These are phyloP conservation scores for Nothoprocta perdicaria DNA, from an alignment of 2,113 vertebrate genomes.

Conservation along the genomic window DNA sequence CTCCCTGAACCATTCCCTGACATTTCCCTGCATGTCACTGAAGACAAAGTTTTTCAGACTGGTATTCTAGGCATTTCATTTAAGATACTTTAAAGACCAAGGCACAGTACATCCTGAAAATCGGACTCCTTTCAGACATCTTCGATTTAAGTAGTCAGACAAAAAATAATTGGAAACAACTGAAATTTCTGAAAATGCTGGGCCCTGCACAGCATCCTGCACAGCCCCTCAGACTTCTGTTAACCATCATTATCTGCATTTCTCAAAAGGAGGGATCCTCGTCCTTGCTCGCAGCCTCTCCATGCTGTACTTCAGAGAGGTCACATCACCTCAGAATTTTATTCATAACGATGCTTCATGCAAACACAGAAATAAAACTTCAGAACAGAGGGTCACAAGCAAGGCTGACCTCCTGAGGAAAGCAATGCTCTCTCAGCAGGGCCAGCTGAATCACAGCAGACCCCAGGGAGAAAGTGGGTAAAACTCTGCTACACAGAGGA, in stretches of 20 bases:
- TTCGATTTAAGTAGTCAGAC: not conserved
- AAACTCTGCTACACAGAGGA: not conserved
- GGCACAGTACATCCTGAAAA: not conserved
- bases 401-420: conserved; percentile 1
- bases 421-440: not conserved
- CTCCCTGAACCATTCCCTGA: not conserved
- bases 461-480: not conserved
- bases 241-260: conserved; percentile 39
- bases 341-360: not conserved
- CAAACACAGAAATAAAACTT: conserved; percentile 35
- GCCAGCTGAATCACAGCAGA: not conserved
- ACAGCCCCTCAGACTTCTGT: not conserved
- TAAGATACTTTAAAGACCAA: not conserved
- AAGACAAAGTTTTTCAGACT: not conserved
- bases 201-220: not conserved
- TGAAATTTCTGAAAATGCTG: conserved; percentile 8
- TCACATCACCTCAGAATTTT: conserved; percentile 2
- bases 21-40: not conserved
- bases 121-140: not conserved
- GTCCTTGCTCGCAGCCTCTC: not conserved
- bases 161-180: conserved; percentile 38
- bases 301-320: not conserved
- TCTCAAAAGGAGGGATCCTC: conserved; percentile 33
- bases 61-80: not conserved
- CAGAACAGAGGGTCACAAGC: not conserved